Conservation (phyloP, 2,888 invertebrate species). For the Stomorhina lunata region DNA sequence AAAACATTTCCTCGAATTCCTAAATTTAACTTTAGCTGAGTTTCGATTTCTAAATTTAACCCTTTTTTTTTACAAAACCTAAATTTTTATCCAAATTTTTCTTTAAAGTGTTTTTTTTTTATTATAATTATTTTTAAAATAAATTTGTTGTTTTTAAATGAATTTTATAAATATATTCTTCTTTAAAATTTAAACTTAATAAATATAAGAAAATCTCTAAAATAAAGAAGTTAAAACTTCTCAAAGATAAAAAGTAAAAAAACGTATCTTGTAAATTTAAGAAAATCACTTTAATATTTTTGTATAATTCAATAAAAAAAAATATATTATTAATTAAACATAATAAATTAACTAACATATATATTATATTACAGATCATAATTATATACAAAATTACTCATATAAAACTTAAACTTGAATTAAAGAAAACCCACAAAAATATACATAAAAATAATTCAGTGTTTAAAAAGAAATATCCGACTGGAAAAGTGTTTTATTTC, state of each 20-base stretch:
- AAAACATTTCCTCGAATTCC: no score
- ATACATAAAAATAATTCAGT: constrained; percentile 34
- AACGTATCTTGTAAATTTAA: constrained; percentile 47
- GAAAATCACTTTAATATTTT: constrained; percentile 59
- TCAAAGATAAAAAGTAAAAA: constrained; percentile 9
- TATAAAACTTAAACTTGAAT: constrained; percentile 6
- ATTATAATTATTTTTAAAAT: neutral
- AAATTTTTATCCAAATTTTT: no score
- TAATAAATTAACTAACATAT: constrained; percentile 22
- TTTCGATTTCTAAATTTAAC: no score
- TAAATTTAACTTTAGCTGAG: no score
- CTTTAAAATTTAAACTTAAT: neutral
- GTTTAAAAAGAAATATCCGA: neutral
- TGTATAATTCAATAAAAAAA: constrained; percentile 47
- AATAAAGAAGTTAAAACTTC: neutral
- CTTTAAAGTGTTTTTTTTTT: neutral
- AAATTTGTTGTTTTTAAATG: constrained; percentile 53
- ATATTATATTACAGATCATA: constrained; percentile 31
- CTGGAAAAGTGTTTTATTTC: neutral
- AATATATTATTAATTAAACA: no score
- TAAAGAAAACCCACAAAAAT: neutral
- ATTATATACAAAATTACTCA: constrained; percentile 35
- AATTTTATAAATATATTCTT: constrained; percentile 41
- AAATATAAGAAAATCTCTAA: neutral
- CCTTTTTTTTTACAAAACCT: no score